phyloP scores from a whole-genome alignment of 2,888 invertebrate genomes.

The Marronus borbonicus region DNA sequence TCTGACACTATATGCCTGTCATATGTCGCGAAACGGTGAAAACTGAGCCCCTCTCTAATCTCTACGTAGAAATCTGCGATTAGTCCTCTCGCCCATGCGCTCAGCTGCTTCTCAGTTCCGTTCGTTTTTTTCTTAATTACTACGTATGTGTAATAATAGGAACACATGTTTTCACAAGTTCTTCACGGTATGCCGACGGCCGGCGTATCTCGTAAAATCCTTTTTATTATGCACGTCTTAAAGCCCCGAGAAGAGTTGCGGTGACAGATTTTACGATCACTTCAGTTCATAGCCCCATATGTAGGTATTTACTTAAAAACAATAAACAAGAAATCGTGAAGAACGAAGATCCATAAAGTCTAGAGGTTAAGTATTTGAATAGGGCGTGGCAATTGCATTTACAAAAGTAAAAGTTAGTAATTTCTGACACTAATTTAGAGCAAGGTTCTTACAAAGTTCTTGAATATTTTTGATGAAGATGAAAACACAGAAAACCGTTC shows the following conservation, averaged over 20 bases:
- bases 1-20: no score
- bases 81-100: not conserved
- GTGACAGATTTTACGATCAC: conserved; percentile 64
- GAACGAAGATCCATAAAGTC: conserved; percentile 4
- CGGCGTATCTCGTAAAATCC: conserved; percentile 62
- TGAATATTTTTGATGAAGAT: no score
- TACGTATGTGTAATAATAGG: conserved; percentile 57
- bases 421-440: not conserved
- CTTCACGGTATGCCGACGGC: conserved; percentile 59
- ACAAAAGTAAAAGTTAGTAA: not conserved
- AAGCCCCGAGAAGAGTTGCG: conserved; percentile 56
- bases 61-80: conserved; percentile 32
- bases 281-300: conserved; percentile 57
- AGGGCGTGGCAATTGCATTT: conserved; percentile 2
- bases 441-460: no score
- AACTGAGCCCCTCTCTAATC: conserved; percentile 9
- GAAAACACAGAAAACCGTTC: no score
- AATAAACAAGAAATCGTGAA: conserved; percentile 44
- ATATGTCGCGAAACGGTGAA: no score
- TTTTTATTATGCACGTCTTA: conserved; percentile 61
- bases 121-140: conserved; percentile 57
- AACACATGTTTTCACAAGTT: conserved; percentile 62
- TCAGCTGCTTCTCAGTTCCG: conserved; percentile 50
- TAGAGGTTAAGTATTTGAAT: not conserved
- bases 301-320: conserved; percentile 52